phyloP scores from a whole-genome alignment of 2,888 invertebrate species.

The Tupiocoris notatus region DNA sequence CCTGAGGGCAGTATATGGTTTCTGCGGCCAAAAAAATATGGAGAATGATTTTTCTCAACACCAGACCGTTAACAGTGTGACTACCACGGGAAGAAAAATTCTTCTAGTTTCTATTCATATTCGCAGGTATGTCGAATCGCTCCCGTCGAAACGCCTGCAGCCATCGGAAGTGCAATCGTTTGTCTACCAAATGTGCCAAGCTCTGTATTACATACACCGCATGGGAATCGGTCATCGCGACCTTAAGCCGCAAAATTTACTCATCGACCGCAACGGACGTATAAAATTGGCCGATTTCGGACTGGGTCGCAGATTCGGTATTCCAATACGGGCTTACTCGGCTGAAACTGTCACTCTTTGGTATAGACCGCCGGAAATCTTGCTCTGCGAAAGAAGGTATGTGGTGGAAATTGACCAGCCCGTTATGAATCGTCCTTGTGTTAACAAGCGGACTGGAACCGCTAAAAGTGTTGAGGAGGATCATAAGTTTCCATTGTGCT shows the following conservation, averaged over 20 bases:
- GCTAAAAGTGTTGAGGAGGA: too few species aligned
- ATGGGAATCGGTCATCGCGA: slow-evolving; percentile 88
- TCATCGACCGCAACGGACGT: slow-evolving; percentile 79
- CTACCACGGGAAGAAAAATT: too few species aligned
- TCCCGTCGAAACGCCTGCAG: neutral
- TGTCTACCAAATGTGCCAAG: slow-evolving; percentile 36
- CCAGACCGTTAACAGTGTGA: too few species aligned
- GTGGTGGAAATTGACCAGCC: too few species aligned
- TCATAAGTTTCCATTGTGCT: too few species aligned
- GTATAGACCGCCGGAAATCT: slow-evolving; percentile 96
- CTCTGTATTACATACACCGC: slow-evolving; percentile 68
- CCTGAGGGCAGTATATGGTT: too few species aligned
- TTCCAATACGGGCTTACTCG: slow-evolving; percentile 91
- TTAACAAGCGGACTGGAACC: too few species aligned
- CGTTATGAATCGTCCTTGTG: too few species aligned
- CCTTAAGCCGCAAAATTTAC: slow-evolving; percentile 92
- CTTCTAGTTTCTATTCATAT: too few species aligned
- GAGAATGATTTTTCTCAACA: too few species aligned
- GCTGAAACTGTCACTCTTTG: slow-evolving; percentile 96
- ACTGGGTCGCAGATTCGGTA: slow-evolving; percentile 84
- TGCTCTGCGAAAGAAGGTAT: slow-evolving; percentile 76
- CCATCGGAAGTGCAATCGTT: neutral
- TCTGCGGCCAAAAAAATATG: too few species aligned
- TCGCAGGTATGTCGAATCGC: neutral
- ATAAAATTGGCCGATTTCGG: slow-evolving; percentile 94